Evolutionary conservation across 2,797 vertebrate species (phyloP).

Genomic region (Myotis findleyi): DNA sequence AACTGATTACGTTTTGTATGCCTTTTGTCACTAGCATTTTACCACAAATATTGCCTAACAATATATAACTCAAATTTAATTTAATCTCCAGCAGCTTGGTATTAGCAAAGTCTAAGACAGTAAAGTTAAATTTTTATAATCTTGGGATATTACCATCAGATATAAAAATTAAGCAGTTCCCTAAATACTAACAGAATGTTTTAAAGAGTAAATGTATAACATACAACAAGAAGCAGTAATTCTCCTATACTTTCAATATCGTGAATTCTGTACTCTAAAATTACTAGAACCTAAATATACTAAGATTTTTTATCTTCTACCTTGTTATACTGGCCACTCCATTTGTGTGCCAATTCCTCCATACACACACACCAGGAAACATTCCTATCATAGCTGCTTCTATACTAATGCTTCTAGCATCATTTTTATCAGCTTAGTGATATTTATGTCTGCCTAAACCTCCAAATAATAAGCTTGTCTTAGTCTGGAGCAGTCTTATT

Average conservation of each 20-base stretch:
- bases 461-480: neutral
- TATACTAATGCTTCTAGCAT: neutral
- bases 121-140: constrained; percentile 33
- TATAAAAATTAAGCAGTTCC: constrained; percentile 41
- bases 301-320: neutral
- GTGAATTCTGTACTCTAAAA: neutral
- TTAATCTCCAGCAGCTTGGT: neutral
- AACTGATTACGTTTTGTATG: neutral
- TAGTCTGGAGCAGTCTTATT: neutral
- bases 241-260: neutral
- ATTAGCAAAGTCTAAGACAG: neutral
- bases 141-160: neutral
- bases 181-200: neutral
- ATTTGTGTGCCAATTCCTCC: neutral
- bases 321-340: neutral
- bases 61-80: constrained; percentile 15
- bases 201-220: neutral
- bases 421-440: constrained; percentile 30
- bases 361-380: neutral
- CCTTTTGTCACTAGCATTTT: neutral
- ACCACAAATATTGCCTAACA: neutral
- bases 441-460: neutral
- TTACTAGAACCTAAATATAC: neutral
- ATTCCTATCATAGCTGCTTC: neutral
- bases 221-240: neutral